phyloP scores from a whole-genome alignment of 1,140 invertebrate species.

The Pteromalus puparum region DNA sequence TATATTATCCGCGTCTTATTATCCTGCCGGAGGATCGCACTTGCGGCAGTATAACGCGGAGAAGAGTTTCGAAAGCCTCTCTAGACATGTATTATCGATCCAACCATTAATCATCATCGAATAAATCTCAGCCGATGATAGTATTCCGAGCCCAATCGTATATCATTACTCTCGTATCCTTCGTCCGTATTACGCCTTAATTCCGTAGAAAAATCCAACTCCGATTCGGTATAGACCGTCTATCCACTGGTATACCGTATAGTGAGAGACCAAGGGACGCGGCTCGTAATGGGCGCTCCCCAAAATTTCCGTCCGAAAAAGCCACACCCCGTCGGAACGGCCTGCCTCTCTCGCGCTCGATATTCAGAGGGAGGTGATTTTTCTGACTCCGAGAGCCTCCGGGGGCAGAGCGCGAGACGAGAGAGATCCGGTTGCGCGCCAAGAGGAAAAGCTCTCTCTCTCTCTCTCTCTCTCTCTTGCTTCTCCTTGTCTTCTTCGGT shows the following conservation, averaged over 20 bases:
- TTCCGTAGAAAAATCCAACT: not conserved
- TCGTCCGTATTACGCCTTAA: not conserved
- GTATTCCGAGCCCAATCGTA: not conserved
- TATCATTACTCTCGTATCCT: not conserved
- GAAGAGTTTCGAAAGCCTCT: not conserved
- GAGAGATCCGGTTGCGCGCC: slow-evolving; percentile 42
- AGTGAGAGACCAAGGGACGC: not conserved
- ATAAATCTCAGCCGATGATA: not conserved
- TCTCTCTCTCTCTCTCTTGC: not conserved
- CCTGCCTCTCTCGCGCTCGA: slow-evolving; percentile 8
- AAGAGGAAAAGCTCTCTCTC: slow-evolving; percentile 36
- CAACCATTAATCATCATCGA: slow-evolving; percentile 19
- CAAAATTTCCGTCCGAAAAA: slow-evolving; percentile 42
- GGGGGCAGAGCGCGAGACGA: not conserved
- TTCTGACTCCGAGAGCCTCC: slow-evolving; percentile 17
- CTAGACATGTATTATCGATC: not conserved
- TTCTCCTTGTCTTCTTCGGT: slow-evolving; percentile 2
- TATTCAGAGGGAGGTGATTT: slow-evolving; percentile 14
- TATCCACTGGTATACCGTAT: not conserved
- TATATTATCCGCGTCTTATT: not conserved
- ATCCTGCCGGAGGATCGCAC: not conserved
- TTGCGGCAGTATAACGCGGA: not conserved
- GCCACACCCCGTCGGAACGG: slow-evolving; percentile 47
- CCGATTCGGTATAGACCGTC: too few species aligned
- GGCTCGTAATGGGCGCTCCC: not conserved